Evolutionary conservation across 2,113 vertebrate genomes (phyloP), one percentile per base, ranked within the genome.

Genomic region (Poecile atricapillus): DNA sequence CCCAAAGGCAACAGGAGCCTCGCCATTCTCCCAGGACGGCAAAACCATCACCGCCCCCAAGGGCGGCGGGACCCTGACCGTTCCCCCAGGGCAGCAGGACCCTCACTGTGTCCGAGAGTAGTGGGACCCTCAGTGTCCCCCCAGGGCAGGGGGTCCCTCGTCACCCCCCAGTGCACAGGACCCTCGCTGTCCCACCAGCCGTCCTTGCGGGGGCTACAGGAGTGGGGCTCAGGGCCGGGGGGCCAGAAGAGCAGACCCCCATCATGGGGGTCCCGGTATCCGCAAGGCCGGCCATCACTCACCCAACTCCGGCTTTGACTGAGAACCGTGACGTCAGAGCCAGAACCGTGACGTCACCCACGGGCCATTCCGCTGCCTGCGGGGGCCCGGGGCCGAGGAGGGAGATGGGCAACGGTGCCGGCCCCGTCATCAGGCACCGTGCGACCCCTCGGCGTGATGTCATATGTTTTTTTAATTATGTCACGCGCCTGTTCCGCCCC

Each of bases 391-490:
- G 12, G 35, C 39, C 1, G 15, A 3, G 21, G 13, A 5, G 39
- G 31, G 33, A 18, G 23, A 4, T 33, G 70, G 46, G 67, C 41
- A 65, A 30, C 3, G 7, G n/a, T 19, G 43, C 43, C 7, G 16
- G 33, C 35, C 15, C 22, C 31, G 2, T 35, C 74, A 52, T 28
- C 52, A 6, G 30, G 47, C 73, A 76, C 55, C n/a, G 4, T 41
- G 55, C 47, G 62, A 62, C n/a, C 71, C 63, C 41, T 62, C 46
- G 1, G 5, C 25, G 39, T 80, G 88, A 96, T 46, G 84, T 91
- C 95, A 96, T 46, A 28, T 73, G 44, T 50, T 89, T 28, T 87
- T 37, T 49, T 64, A 83, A 87, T 76, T 53, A 93, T 15, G 53
- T 73, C 91, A 77, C 44, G 22, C 1, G 3, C 50, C 73, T 13